Evolutionary conservation across 2,113 vertebrate species (phyloP).

Genomic region (Phasianus colchicus): DNA sequence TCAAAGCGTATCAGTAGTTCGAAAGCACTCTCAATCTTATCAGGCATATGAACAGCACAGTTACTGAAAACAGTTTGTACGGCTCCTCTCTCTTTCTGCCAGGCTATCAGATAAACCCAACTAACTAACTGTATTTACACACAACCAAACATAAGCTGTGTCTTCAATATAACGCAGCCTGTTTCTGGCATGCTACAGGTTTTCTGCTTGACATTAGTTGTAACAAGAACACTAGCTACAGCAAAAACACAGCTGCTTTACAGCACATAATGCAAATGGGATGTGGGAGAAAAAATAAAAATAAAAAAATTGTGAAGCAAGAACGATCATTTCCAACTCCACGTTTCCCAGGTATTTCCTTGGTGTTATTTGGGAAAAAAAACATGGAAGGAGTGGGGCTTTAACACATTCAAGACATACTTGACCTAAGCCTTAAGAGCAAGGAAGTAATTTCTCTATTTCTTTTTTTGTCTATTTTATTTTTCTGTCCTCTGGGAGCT

Average conservation of each 20-base stretch:
- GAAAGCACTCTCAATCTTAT: slow-evolving; percentile 86
- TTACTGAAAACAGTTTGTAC: slow-evolving; percentile 84
- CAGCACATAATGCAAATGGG: not conserved
- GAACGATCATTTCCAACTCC: not conserved
- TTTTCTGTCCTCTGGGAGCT: not conserved
- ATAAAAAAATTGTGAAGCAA: not conserved
- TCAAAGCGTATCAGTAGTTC: slow-evolving; percentile 85
- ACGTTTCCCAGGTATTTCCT: not conserved
- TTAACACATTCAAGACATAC: not conserved
- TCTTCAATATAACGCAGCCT: slow-evolving; percentile 53
- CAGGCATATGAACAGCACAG: slow-evolving; percentile 82
- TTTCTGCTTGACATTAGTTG: slow-evolving; percentile 53
- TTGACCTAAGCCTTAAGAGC: not conserved
- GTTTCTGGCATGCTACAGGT: slow-evolving; percentile 48
- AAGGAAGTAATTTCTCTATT: not conserved
- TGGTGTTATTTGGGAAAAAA: not conserved
- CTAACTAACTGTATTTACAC: slow-evolving; percentile 87
- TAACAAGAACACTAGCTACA: slow-evolving; percentile 63
- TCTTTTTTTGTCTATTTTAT: not conserved
- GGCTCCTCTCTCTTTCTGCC: slow-evolving; percentile 79
- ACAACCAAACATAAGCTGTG: slow-evolving; percentile 77
- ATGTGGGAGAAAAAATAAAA: not conserved
- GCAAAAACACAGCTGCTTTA: not conserved
- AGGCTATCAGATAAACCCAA: slow-evolving; percentile 82
- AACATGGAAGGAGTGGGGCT: not conserved